A percentile compares a stretch with the other conserved stretches of the same genome.
These are phyloP conservation scores for Hoplostethus mediterraneus DNA, from an alignment of 2,797 vertebrate genomes.

Conservation along the genomic window DNA sequence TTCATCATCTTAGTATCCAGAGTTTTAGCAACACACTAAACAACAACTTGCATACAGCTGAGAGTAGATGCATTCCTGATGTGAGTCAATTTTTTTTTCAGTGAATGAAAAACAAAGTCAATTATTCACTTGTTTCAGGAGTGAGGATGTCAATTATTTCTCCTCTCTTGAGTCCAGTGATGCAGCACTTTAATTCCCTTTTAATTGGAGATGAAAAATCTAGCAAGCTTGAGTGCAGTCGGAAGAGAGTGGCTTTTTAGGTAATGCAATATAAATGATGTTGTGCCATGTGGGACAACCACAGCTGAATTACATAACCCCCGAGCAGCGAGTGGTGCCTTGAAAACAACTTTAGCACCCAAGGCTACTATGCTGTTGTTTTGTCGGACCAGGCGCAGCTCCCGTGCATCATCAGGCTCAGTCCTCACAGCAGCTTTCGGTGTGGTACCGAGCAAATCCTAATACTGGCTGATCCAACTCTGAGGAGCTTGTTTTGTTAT, in stretches of 20 bases:
- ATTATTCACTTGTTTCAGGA: conserved; percentile 77
- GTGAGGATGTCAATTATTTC: conserved; percentile 74
- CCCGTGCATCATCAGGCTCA: not conserved
- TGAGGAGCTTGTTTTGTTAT: no score
- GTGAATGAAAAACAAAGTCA: conserved; percentile 73
- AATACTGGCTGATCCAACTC: not conserved
- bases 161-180: conserved; percentile 67
- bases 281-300: conserved; percentile 64
- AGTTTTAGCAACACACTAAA: conserved; percentile 20
- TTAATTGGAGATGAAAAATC: conserved; percentile 81
- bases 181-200: conserved; percentile 71
- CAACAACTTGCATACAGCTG: conserved; percentile 19
- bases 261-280: conserved; percentile 81
- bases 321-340: conserved; percentile 47
- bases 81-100: conserved; percentile 3
- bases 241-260: conserved; percentile 67
- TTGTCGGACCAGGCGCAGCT: conserved; percentile 5
- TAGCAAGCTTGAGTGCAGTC: conserved; percentile 68
- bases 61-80: conserved; percentile 38
- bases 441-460: not conserved
- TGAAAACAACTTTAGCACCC: conserved; percentile 61
- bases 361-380: conserved; percentile 34
- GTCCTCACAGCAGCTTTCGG: not conserved
- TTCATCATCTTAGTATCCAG: conserved; percentile 28
- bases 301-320: conserved; percentile 70